These are phyloP conservation scores for Podabrus alpinus DNA, from an alignment of 2,888 invertebrate genomes.

Conservation along the genomic window DNA sequence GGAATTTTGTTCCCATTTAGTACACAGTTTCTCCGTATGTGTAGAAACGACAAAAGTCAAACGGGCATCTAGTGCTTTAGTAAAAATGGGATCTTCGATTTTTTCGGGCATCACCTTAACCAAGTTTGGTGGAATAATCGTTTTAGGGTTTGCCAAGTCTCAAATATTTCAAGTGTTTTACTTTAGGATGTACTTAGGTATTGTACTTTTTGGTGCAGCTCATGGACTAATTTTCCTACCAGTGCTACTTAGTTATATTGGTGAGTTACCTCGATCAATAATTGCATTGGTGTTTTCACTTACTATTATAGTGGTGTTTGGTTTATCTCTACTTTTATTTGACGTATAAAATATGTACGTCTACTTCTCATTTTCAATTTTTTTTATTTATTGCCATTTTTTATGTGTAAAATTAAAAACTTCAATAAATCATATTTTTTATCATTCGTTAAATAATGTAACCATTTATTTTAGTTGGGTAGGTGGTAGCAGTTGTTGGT, in stretches of 20 bases:
- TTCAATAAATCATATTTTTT: neutral
- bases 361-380: neutral
- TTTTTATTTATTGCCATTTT: neutral
- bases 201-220: slow-evolving; percentile 94
- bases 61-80: slow-evolving; percentile 81
- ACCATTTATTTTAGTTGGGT: neutral
- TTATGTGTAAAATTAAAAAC: neutral
- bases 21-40: slow-evolving; percentile 87
- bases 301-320: neutral
- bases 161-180: slow-evolving; percentile 83
- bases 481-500: neutral
- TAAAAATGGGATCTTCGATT: slow-evolving; percentile 86
- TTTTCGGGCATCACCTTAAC: slow-evolving; percentile 97
- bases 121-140: slow-evolving; percentile 96
- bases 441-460: neutral
- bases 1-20: slow-evolving; percentile 97
- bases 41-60: slow-evolving; percentile 71
- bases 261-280: slow-evolving; percentile 62
- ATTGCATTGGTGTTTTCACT: slow-evolving; percentile 18
- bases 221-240: slow-evolving; percentile 98
- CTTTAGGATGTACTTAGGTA: slow-evolving; percentile 79
- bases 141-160: slow-evolving; percentile 95
- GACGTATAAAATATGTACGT: neutral
- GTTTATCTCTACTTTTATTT: slow-evolving; percentile 8
- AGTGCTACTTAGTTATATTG: slow-evolving; percentile 94